Evolutionary conservation across 2,888 invertebrate genomes (phyloP).

Genomic region (Nowickia ferox): DNA sequence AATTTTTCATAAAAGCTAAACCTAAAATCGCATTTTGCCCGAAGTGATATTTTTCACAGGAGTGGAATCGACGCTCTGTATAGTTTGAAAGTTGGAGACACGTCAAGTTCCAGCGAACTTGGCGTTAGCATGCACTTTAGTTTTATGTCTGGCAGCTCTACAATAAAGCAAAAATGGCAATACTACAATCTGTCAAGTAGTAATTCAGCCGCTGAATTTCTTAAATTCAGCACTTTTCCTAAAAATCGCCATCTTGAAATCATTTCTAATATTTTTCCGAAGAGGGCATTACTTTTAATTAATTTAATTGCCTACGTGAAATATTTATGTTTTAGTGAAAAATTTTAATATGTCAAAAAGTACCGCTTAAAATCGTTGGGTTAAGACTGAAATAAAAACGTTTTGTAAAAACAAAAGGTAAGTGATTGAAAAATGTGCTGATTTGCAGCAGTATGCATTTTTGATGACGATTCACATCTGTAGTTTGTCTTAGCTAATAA

Average conservation of each 20-base stretch:
- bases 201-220: constrained; percentile 48
- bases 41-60: too few relatives aligned
- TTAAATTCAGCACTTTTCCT: constrained; percentile 42
- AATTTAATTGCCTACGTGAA: constrained; percentile 41
- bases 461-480: constrained; percentile 57
- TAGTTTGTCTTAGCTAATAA: background rate
- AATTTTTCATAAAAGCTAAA: too few relatives aligned
- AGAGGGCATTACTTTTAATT: constrained; percentile 41
- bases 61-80: too few relatives aligned
- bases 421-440: constrained; percentile 38
- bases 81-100: too few relatives aligned
- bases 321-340: constrained; percentile 45
- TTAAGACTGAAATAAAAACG: constrained; percentile 68
- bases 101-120: too few relatives aligned
- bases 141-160: background rate
- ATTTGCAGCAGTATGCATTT: constrained; percentile 23
- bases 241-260: constrained; percentile 61
- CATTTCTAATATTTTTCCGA: constrained; percentile 34
- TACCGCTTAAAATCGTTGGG: constrained; percentile 50
- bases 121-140: background rate
- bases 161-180: background rate
- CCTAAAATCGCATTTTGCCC: too few relatives aligned
- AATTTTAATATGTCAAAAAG: constrained; percentile 18
- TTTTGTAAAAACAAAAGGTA: constrained; percentile 65
- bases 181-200: constrained; percentile 1